These are phyloP conservation scores for Prochilodus magdalenae DNA, from an alignment of 2,113 vertebrate species.

Conservation along the genomic window DNA sequence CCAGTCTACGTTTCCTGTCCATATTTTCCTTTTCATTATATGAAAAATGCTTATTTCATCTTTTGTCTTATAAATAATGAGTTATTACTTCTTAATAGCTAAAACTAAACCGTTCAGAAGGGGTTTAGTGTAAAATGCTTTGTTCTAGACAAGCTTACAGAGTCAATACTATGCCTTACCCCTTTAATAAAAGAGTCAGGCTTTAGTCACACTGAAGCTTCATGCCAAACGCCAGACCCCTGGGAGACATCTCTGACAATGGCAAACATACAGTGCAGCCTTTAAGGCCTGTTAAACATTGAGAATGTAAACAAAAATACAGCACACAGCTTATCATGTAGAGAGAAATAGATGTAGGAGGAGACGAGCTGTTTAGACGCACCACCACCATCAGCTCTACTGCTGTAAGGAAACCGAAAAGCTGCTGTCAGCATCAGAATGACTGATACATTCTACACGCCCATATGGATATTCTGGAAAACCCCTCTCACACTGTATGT, in stretches of 20 bases:
- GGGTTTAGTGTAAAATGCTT: no score
- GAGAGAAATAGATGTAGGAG: neutral
- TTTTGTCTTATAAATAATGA: no score
- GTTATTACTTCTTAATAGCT: no score
- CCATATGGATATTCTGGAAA: neutral
- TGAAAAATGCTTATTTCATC: no score
- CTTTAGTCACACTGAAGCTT: slow-evolving; percentile 5
- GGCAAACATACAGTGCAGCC: no score
- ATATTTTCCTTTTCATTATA: no score
- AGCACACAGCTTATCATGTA: neutral
- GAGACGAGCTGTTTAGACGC: neutral
- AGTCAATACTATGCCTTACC: no score
- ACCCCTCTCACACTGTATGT: neutral
- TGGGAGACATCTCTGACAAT: slow-evolving; percentile 8
- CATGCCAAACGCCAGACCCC: neutral
- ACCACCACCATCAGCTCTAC: neutral
- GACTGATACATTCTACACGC: neutral
- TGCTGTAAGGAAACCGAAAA: neutral
- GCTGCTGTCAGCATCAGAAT: neutral
- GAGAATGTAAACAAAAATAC: neutral
- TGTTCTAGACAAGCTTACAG: no score
- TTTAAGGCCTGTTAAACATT: no score
- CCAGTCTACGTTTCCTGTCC: no score
- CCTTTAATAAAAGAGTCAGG: neutral
- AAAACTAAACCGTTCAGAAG: no score